Conservation (phyloP, 2,113 vertebrate species). For the Lepus americanus region DNA sequence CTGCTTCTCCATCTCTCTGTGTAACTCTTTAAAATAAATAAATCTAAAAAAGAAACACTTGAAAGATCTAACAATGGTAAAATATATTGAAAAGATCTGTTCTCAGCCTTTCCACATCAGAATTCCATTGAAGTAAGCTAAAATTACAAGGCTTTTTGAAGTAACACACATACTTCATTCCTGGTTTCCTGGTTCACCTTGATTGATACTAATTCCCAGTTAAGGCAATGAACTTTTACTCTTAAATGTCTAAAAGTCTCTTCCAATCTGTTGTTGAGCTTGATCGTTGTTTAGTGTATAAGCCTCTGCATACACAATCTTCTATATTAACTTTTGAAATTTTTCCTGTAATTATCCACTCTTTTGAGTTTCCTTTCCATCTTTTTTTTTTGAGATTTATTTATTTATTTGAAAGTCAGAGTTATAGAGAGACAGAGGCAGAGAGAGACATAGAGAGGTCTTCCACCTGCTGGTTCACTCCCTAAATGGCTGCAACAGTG, state of each 20-base stretch:
- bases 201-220: background rate
- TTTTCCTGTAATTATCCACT: background rate
- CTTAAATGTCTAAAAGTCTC: background rate
- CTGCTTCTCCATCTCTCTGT: too few relatives aligned
- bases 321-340: background rate
- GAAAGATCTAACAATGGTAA: background rate
- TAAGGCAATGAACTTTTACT: background rate
- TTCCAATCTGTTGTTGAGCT: background rate
- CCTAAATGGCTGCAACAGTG: too few relatives aligned
- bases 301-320: background rate
- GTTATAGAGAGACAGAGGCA: too few relatives aligned
- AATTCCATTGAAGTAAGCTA: slow-evolving; percentile 10
- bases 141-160: slow-evolving; percentile 17
- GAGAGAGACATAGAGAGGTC: too few relatives aligned
- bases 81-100: background rate
- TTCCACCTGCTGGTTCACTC: too few relatives aligned
- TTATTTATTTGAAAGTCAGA: too few relatives aligned
- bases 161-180: background rate
- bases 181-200: background rate
- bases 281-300: background rate
- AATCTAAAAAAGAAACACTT: too few relatives aligned
- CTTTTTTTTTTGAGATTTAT: too few relatives aligned
- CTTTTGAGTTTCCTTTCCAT: background rate
- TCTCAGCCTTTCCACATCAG: background rate
- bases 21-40: too few relatives aligned